Evolutionary conservation across 2,888 invertebrate genomes (phyloP), one percentile per base, ranked within the genome.

Genomic region (Phalera bucephala): DNA sequence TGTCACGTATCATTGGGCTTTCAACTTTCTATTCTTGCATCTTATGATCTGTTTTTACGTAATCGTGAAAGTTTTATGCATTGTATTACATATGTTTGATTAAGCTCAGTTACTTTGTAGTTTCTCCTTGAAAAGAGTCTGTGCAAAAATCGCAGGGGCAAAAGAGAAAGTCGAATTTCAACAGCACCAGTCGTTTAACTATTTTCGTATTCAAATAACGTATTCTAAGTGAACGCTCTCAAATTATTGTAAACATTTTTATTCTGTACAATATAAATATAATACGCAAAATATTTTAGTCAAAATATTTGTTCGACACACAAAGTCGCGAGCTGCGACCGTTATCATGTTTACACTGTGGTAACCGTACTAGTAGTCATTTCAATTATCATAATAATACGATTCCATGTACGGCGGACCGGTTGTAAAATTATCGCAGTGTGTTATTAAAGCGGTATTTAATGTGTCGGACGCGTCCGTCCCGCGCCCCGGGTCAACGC

Each of bases 401-500:
- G 50, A 56, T 55, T 30, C 40, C 26, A 53, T 56, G 49, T 66
- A 63, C 53, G 60, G 25, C 27, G 48, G 70, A 72, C 73, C 70
- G 65, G 75, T 80, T 75, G 67, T 67, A 60, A 65, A 63, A 57
- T 58, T 55, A 64, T 69, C 54, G 44, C 45, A 46, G 46, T 52
- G 52, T 47, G 50, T 57, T 52, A 53, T 55, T 51, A 48, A 45
- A 50, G 52, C 50, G 45, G 52, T 53, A 54, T 54, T 52, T 57
- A 61, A 51, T 40, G 47, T 50, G 47, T 45, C 35, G 41, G 54
- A 58, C 36, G 50, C 72, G 79, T 74, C 73, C 74, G 68, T 55
- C 52, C 34, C 45, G 49, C 45, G 54, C 51, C 53, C 55, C 66
- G 66, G 82, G 82, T 85, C 85, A 82, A 78, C 78, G 85, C 62